phyloP scores from a whole-genome alignment of 1,140 invertebrate species.

The Orchestia grillus region DNA sequence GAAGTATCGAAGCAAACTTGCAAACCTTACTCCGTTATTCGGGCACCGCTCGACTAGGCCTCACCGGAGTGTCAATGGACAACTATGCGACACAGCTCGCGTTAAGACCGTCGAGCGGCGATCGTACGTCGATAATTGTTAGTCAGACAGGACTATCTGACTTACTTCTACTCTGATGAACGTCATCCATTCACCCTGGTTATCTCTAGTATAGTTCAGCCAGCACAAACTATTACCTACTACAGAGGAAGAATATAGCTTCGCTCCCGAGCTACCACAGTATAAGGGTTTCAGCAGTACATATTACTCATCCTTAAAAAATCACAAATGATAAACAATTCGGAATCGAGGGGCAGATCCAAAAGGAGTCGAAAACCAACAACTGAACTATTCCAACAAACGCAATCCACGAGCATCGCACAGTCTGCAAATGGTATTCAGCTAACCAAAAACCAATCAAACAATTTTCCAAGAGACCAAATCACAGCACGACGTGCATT shows the following conservation, averaged over 20 bases:
- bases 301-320: background rate
- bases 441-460: background rate
- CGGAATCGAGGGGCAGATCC: background rate
- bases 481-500: background rate
- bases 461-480: background rate
- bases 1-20: background rate
- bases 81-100: background rate
- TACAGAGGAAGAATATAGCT: background rate
- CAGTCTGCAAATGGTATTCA: background rate
- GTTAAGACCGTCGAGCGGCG: background rate
- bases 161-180: background rate
- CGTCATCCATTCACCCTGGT: background rate
- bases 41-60: background rate
- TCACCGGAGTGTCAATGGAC: background rate
- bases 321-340: background rate
- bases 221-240: background rate
- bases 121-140: background rate
- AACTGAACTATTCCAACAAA: background rate
- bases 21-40: background rate
- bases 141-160: background rate
- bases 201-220: background rate
- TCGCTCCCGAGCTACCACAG: too few species aligned
- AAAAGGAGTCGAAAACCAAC: background rate
- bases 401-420: background rate
- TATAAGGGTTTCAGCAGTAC: background rate